Base-by-base conservation (phyloP, 2,797 vertebrate species). In the Semotilus atromaculatus region DNA sequence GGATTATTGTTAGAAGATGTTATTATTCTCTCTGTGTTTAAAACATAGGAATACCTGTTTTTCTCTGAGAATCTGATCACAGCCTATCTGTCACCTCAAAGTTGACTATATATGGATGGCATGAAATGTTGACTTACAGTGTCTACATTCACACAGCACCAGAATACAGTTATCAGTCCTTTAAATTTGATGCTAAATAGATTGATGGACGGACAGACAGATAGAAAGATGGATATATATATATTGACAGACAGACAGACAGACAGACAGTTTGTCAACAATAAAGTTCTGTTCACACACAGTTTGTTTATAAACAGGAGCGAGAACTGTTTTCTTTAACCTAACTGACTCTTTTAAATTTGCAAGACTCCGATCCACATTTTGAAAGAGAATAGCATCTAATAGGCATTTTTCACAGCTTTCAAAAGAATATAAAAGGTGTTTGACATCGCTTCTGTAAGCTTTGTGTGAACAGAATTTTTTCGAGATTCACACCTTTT, bases 1-100 rank as follows among this genome's bases (percentile, higher is more conserved):
- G 38, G 68, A 73, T 60, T 62, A 48, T 62, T 21, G 5, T 73
- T 73, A 19, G 55, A 82, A 38, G 38, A 82, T 73, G 40, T 74
- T 64, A 26, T 82, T 26, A 45, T 60, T 72, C n/a, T 40, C 36
- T 81, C 40, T 81, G 36, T 81, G 21, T 73, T 82, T 62, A 21
- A 82, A 36, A 82, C 55, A 48, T 29, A 26, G 19, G 26, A 64
- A 34, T 64, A 64, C 29, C 40, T 45, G 21, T 29, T 72, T 72
- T 55, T 21, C n/a, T 72, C 36, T 60, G 66, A 71, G 51, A 26
- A 58, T 36, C 11, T 72, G 36, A 58, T 71, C 51, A 58, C 26
- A 34, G 68, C 67, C 36, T 81, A n/a, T 81, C 67, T 43, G 7
- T 71, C 79, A 21, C 16, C 80, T 62, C 8, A 64, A 23, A 36